Percentiles rank a stretch among this genome's conserved stretches.
phyloP scores from a whole-genome alignment of 2,797 vertebrate species.

The Chaunax sp. region DNA sequence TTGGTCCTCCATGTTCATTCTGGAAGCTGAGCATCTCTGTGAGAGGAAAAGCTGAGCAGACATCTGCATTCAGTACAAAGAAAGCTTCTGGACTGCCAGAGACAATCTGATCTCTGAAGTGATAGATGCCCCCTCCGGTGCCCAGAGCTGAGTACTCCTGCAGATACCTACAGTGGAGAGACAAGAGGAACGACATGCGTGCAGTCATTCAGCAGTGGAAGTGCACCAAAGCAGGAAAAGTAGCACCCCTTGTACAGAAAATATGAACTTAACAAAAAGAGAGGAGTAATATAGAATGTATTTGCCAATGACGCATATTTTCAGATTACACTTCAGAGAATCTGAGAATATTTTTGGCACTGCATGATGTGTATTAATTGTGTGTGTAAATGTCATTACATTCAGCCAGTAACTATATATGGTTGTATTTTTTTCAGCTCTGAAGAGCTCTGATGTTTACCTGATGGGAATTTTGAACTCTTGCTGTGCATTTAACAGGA shows the following conservation, averaged over 20 bases:
- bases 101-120: slow-evolving; percentile 99
- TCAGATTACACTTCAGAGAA: neutral
- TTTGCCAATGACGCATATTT: neutral
- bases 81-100: slow-evolving; percentile 90
- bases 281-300: neutral
- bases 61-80: slow-evolving; percentile 96
- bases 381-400: neutral
- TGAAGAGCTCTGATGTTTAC: slow-evolving; percentile 74
- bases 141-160: slow-evolving; percentile 96
- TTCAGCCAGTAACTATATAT: neutral
- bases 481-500: slow-evolving; percentile 90
- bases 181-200: slow-evolving; percentile 24
- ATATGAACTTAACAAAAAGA: neutral
- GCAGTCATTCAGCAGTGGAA: slow-evolving; percentile 15
- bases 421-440: neutral
- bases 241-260: neutral
- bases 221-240: slow-evolving; percentile 13
- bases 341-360: neutral
- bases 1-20: slow-evolving; percentile 85
- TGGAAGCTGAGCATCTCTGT: slow-evolving; percentile 91
- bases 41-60: slow-evolving; percentile 96
- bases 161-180: slow-evolving; percentile 86
- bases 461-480: slow-evolving; percentile 95
- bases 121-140: slow-evolving; percentile 97
- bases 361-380: neutral